Evolutionary conservation across 1,140 invertebrate genomes (phyloP).

Genomic region (Tyrophagus putrescentiae): DNA sequence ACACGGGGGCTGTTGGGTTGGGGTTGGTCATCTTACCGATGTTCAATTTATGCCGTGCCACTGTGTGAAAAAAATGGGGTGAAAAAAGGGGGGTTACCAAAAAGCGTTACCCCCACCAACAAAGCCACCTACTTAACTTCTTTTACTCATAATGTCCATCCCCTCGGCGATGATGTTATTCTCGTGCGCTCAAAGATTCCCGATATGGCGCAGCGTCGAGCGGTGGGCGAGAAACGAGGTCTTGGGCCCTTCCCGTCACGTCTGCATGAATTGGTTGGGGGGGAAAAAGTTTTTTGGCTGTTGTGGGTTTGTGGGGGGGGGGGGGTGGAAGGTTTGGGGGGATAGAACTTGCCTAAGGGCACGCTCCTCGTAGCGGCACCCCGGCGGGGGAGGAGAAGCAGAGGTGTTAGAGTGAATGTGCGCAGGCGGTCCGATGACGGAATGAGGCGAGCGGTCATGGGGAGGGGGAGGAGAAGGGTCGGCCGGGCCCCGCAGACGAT

Average conservation of each 20-base stretch:
- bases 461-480: conserved; percentile 13
- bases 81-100: not conserved
- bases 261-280: not conserved
- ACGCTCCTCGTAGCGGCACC: conserved; percentile 41
- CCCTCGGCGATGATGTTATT: conserved; percentile 9
- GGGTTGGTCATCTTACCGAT: conserved; percentile 7
- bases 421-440: conserved; percentile 51
- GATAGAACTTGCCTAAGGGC: conserved; percentile 45
- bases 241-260: not conserved
- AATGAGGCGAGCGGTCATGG: not conserved
- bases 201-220: conserved; percentile 2
- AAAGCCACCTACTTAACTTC: conserved; percentile 2
- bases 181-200: conserved; percentile 14
- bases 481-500: conserved; percentile 28
- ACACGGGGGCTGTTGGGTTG: not conserved
- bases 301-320: conserved; percentile 59
- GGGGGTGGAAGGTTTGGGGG: conserved; percentile 69
- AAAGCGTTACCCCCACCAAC: too few relatives aligned
- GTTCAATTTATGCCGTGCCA: conserved; percentile 10
- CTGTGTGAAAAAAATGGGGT: not conserved
- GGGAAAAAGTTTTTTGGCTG: conserved; percentile 49
- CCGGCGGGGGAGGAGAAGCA: conserved; percentile 56
- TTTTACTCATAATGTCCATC: conserved; percentile 10
- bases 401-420: conserved; percentile 78
- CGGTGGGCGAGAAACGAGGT: not conserved